Evolutionary conservation across 2,888 invertebrate species (phyloP).

Genomic region (Tortricodes alternella): DNA sequence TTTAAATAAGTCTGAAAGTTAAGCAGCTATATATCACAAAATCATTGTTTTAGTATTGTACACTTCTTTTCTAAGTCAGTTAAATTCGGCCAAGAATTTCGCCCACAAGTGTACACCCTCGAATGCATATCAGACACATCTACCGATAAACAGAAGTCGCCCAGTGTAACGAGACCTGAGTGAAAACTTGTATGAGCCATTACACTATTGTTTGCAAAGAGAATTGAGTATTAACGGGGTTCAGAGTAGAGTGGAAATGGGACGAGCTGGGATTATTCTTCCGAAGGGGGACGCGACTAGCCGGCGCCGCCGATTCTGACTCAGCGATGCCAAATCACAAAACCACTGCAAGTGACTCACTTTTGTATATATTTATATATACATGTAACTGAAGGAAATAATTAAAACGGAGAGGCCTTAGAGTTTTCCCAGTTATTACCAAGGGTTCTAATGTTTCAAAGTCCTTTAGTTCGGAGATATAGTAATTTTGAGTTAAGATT

Average conservation of each 20-base stretch:
- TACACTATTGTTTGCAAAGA: constrained; percentile 16
- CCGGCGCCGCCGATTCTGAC: constrained; percentile 25
- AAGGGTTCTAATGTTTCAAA: too few species aligned
- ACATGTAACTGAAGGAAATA: too few species aligned
- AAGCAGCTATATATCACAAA: too few species aligned
- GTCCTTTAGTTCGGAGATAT: too few species aligned
- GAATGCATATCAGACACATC: constrained; percentile 30
- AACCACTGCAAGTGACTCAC: constrained; percentile 25
- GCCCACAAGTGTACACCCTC: constrained; percentile 14
- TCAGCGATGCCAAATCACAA: constrained; percentile 24
- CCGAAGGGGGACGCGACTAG: constrained; percentile 19
- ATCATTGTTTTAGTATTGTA: too few species aligned
- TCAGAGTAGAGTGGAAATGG: constrained; percentile 14
- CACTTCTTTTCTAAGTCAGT: too few species aligned
- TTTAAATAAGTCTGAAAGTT: too few species aligned
- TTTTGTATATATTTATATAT: too few species aligned
- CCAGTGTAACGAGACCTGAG: constrained; percentile 12
- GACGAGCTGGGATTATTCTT: constrained; percentile 29
- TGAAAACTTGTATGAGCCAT: background rate
- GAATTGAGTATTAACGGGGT: constrained; percentile 13
- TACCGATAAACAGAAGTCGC: constrained; percentile 21
- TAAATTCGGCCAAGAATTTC: constrained; percentile 2
- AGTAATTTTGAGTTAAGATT: too few species aligned
- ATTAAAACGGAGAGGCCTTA: too few species aligned
- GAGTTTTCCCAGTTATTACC: too few species aligned